phyloP scores from a whole-genome alignment of 2,888 invertebrate species.

The Abrostola triplasia region DNA sequence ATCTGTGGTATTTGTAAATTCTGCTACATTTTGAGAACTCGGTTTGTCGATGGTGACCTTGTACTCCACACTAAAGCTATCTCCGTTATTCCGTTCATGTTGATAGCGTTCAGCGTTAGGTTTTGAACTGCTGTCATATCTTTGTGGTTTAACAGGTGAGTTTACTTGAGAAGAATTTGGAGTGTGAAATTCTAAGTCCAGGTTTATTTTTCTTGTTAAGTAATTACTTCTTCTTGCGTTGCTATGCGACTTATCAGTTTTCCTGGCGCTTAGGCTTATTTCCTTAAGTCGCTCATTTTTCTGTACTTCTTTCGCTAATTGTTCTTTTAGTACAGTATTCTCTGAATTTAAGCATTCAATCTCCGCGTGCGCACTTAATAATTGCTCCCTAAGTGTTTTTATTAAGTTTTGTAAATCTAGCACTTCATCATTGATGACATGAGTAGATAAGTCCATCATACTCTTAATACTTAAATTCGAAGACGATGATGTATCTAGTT shows the following conservation, averaged over 20 bases:
- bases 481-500: conserved; percentile 3
- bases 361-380: conserved; percentile 4
- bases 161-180: background rate
- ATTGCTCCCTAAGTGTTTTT: background rate
- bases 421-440: conserved; percentile 4
- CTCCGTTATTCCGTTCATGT: no score
- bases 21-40: no score
- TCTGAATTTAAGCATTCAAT: conserved; percentile 1
- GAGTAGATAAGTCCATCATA: conserved; percentile 16
- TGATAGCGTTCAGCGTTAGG: no score
- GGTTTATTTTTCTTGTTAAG: conserved; percentile 4
- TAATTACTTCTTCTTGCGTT: background rate
- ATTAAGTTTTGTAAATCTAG: background rate
- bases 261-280: background rate
- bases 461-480: conserved; percentile 11
- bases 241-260: no score
- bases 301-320: background rate
- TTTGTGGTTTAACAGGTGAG: background rate
- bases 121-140: background rate
- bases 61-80: no score
- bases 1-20: no score
- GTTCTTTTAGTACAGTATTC: background rate
- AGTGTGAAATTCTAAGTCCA: conserved; percentile 6
- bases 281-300: conserved; percentile 8
- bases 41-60: no score